Evolutionary conservation across 2,888 invertebrate species (phyloP).

Genomic region (Ariolimax columbianus): DNA sequence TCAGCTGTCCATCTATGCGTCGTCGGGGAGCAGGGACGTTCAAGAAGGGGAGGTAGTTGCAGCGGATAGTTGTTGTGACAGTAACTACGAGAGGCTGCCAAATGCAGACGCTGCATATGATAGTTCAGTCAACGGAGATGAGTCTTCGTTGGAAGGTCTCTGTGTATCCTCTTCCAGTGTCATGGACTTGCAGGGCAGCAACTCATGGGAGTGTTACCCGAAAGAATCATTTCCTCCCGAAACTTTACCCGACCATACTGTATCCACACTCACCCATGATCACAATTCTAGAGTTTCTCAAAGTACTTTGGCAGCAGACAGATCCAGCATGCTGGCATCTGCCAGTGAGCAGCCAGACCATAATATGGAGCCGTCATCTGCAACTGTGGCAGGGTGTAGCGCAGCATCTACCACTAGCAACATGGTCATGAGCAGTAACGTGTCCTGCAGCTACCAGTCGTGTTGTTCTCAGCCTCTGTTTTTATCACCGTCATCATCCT

Average conservation of each 20-base stretch:
- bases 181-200: constrained; percentile 1
- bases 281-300: constrained; percentile 25
- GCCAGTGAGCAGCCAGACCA: constrained; percentile 14
- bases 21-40: not conserved
- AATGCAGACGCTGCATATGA: constrained; percentile 14
- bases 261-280: constrained; percentile 16
- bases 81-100: constrained; percentile 50
- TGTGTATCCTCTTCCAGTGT: constrained; percentile 52
- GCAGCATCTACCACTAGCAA: not conserved
- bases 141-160: constrained; percentile 34
- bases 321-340: not conserved
- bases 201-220: constrained; percentile 27
- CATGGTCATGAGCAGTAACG: not conserved
- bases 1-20: not conserved
- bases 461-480: not conserved
- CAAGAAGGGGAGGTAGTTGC: not conserved
- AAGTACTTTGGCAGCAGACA: not conserved
- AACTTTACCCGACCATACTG: constrained; percentile 24
- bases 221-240: not conserved
- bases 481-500: not conserved
- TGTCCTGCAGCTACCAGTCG: not conserved
- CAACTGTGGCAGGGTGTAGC: not conserved
- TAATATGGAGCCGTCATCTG: constrained; percentile 19
- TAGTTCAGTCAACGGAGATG: constrained; percentile 34
- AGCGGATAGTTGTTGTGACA: constrained; percentile 51